Evolutionary conservation across 2,113 vertebrate genomes (phyloP), one percentile per base, ranked within the genome.

Genomic region (Anser brachyrhynchus): DNA sequence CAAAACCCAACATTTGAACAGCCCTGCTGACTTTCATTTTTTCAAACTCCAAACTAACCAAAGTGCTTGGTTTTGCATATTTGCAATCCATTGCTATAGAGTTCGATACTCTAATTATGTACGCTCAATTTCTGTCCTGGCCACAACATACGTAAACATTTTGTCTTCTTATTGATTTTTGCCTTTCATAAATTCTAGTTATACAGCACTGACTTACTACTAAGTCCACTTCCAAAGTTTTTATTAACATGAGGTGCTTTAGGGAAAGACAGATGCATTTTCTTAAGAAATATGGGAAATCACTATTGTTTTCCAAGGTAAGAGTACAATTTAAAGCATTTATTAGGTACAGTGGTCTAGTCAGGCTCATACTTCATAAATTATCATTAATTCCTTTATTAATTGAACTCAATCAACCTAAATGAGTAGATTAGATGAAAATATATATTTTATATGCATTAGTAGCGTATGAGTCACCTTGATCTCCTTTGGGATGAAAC

Each of bases 371-470:
- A 95, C 44, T 91, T 91, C 11, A 49, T 22, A 92, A 74, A 75
- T 83, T 90, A 96, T 52, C 54, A 96, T 94, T 90, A 95, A 96
- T 96, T 96, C 76, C 89, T 91, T 66, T 80, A 96, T 83, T 49
- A 96, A 92, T 75, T 84, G 66, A 77, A 83, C 26, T 41, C 15
- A 92, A 43, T 39, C 83, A 89, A 89, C 8, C 1, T 2, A 78
- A 89, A 89, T 15, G 25, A 64, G 26, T 64, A 89, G 52, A 70
- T 80, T 77, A 85, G 84, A 74, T 55, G 2, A 54, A 88, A 31
- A 49, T 62, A 81, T 67, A 23, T 66, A 35, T 71, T 18, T 78
- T 81, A 77, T 75, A 74, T 64, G 64, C 57, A 88, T 87, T 93
- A 84, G 82, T 88, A 44, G 37, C 58, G 78, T 92, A 84, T 61